Evolutionary conservation across 64 coral and sea anemone species (phyloP), one percentile per base, ranked within the genome.

Genomic region (Porites australiensis): DNA sequence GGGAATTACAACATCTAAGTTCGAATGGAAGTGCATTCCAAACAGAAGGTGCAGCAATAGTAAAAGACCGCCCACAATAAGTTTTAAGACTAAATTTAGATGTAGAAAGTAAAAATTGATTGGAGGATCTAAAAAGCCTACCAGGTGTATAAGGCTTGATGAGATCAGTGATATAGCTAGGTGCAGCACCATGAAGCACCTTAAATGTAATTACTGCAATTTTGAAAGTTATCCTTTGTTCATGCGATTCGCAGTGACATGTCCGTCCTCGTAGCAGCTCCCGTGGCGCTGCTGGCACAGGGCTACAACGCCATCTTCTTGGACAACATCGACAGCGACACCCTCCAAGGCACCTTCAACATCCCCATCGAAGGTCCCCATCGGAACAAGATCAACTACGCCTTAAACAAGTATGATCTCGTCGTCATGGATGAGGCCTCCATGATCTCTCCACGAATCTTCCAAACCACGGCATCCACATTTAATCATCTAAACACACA

Each of bases 361-460:
- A 18, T 75, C 9, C 93, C 87, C 2, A n/a, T 89, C 4, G 65
- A 73, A 13, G 21, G 18, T 2, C 45, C 54, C 5, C 10, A 46
- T 0, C 3, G 1, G 0, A 69, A 71, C 9, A 18, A 47, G 2
- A 13, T 90, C 0, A 95, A 95, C 21, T 87, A 50, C 51, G 5
- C 23, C 18, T 14, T 95, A 0, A 18, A 58, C 8, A 16, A 2
- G 0, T 90, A 86, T 49, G 93, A 95, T 19, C 7, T 90, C 0
- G 47, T 95, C 0, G 44, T 95, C 7, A 47, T 95, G 0, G 93
- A 95, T 16, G 93, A 95, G 37, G 66, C 90, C 0, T 95, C 93
- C 2, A 79, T 95, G 81, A 71, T 95, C 1, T 62, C 82, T 4
- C 8, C 20, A 1, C 8, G 14, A 0, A 87, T 50, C 11, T 90